Base-by-base conservation (phyloP, 2,888 invertebrate genomes). In the Nomada goodeniana region DNA sequence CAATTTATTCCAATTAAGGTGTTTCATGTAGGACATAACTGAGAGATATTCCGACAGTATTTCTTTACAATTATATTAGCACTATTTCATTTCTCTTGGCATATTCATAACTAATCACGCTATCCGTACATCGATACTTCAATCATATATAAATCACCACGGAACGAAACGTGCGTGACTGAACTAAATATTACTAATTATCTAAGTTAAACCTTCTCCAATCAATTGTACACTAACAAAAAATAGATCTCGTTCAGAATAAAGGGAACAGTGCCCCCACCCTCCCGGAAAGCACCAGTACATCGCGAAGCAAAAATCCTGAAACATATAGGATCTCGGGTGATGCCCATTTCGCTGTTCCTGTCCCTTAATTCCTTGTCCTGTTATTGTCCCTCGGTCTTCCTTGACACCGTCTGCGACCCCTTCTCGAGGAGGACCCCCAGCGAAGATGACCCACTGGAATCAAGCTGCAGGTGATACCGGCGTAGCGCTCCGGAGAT, bases 391-490 rank as follows among this genome's bases (percentile, higher is more conserved):
- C 26, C 63, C 13, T 50, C 26, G 23, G 23, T 47, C 18, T n/a
- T 44, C 20, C 3, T 57, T 36, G 57, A 74, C 57, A 61, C 59
- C 76, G 57, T 36, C 71, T 61, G 47, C 67, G 80, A 88, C 87
- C 84, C 86, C 80, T 87, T 86, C 82, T 79, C 76, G 79, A 83
- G 83, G 65, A 82, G 77, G 84, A 86, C 87, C 89, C 88, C 89
- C 89, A 83, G 88, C 82, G 76, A 82, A 64, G 86, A 82, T 88
- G 86, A 85, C 86, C 83, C 82, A 84, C 75, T 76, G 80, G 83
- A 78, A 85, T 82, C 85, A 83, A 85, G 81, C 85, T 85, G 88
- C 90, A 90, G 90, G 90, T 90, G 89, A 80, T 86, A 86, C 29
- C 80, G 67, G 87, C 81, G 80, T 83, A 69, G 71, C 84, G 77